Evolutionary conservation across 2,113 vertebrate genomes (phyloP).

Genomic region (Osmerus eperlanus): DNA sequence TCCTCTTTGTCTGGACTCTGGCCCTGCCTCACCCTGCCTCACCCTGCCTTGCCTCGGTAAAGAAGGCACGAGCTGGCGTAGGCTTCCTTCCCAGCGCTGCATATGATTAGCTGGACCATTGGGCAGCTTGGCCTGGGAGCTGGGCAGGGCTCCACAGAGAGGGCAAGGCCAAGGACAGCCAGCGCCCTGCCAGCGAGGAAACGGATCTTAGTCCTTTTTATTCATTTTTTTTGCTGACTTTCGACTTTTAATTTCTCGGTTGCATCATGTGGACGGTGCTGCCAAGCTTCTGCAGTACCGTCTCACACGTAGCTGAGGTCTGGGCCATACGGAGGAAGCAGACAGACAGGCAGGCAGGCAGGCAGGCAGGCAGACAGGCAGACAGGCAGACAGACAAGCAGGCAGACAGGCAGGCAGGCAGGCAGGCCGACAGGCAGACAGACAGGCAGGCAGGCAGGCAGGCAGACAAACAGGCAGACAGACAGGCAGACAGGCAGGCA

Average conservation of each 20-base stretch:
- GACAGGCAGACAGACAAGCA: too few species aligned
- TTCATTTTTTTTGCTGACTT: conserved; percentile 55
- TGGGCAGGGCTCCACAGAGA: conserved; percentile 45
- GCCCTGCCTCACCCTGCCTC: conserved; percentile 10
- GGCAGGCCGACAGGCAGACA: too few species aligned
- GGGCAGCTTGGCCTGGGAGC: conserved; percentile 66
- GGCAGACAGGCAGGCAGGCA: too few species aligned
- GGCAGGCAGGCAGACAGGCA: too few species aligned
- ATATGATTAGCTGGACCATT: conserved; percentile 78
- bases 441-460: too few species aligned
- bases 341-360: too few species aligned
- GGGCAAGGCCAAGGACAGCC: conserved; percentile 68
- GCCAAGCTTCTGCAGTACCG: conserved; percentile 41
- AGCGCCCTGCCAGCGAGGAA: conserved; percentile 52
- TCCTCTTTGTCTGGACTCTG: conserved; percentile 37
- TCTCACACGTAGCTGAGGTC: conserved; percentile 54
- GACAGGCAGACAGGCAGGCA: too few species aligned
- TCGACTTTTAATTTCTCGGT: conserved; percentile 14
- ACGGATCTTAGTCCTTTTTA: conserved; percentile 47
- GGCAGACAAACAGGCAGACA: too few species aligned
- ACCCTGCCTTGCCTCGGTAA: conserved; percentile 50
- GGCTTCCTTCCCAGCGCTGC: conserved; percentile 65
- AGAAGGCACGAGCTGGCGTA: conserved; percentile 61
- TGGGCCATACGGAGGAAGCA: background rate
- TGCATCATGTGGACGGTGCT: conserved; percentile 45